Percentiles rank a stretch among this genome's conserved stretches.
Conservation (phyloP, 2,113 vertebrate species). For the Ammodytes marinus region DNA sequence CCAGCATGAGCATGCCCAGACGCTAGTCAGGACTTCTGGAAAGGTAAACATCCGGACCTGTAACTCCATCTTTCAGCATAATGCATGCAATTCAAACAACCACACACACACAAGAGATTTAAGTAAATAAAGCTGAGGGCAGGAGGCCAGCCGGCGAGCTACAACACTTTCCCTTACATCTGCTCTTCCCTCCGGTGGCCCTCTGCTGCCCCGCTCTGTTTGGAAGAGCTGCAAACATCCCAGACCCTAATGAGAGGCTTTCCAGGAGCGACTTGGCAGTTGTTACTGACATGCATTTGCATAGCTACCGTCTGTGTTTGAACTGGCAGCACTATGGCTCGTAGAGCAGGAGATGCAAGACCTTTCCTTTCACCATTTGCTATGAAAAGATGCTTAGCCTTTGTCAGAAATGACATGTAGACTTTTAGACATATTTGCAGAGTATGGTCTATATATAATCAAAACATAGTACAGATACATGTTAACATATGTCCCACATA, state of each 20-base stretch:
- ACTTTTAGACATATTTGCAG: neutral
- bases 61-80: slow-evolving; percentile 49
- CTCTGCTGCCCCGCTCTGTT: slow-evolving; percentile 20
- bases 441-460: neutral
- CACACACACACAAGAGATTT: slow-evolving; percentile 11
- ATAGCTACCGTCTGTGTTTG: slow-evolving; percentile 24
- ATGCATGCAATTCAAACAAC: slow-evolving; percentile 36
- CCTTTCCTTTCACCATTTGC: slow-evolving; percentile 15
- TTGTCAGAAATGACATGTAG: neutral
- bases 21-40: slow-evolving; percentile 44
- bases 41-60: slow-evolving; percentile 76
- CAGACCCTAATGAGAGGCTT: slow-evolving; percentile 8
- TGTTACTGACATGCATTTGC: slow-evolving; percentile 26
- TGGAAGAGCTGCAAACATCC: slow-evolving; percentile 30
- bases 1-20: slow-evolving; percentile 44
- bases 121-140: slow-evolving; percentile 47
- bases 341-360: slow-evolving; percentile 25
- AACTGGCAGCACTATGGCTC: slow-evolving; percentile 23
- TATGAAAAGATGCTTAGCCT: slow-evolving; percentile 1
- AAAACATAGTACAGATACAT: no score
- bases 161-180: slow-evolving; percentile 40
- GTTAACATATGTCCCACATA: neutral
- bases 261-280: slow-evolving; percentile 30
- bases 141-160: slow-evolving; percentile 12
- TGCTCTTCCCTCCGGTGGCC: slow-evolving; percentile 26